A percentile compares a stretch with the other conserved stretches of the same genome.
Conservation (phyloP, 37 sponge, comb jelly and placozoan genomes). For the Theonella swinhoei region DNA sequence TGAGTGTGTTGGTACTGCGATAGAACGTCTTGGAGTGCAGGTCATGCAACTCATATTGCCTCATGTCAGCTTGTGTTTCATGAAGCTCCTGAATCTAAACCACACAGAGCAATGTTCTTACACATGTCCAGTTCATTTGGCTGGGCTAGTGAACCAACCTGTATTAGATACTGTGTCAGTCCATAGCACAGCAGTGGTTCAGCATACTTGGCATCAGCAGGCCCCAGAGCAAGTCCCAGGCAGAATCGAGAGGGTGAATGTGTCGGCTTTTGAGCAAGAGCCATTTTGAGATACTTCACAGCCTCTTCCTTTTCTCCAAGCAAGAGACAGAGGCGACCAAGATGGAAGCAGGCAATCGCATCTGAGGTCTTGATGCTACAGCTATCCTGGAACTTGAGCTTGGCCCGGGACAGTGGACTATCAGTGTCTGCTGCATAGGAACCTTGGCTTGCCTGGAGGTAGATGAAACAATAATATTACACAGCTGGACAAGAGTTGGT, state of each 20-base stretch:
- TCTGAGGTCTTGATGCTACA: conserved; percentile 61
- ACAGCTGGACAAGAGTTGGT: background rate
- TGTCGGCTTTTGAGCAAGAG: conserved; percentile 72
- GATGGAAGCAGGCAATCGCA: conserved; percentile 62
- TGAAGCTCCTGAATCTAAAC: conserved; percentile 5
- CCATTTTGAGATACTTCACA: conserved; percentile 64
- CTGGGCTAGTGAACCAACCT: background rate
- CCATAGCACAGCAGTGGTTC: conserved; percentile 57
- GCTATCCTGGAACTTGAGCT: conserved; percentile 82
- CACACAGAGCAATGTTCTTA: background rate
- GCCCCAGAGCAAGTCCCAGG: conserved; percentile 58
- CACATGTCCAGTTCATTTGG: background rate
- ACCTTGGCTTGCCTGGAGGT: conserved; percentile 52
- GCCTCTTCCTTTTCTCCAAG: conserved; percentile 76
- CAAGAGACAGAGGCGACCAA: conserved; percentile 79
- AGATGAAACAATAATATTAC: background rate
- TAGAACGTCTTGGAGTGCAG: conserved; percentile 53
- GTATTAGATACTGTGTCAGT: conserved; percentile 45
- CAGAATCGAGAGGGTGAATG: conserved; percentile 67
- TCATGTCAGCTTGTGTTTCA: conserved; percentile 5
- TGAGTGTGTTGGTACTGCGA: conserved; percentile 58
- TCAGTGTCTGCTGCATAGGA: conserved; percentile 58
- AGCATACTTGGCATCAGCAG: conserved; percentile 6
- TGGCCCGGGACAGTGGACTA: conserved; percentile 78
- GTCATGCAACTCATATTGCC: background rate